phyloP scores from a whole-genome alignment of 2,797 vertebrate genomes.

The Paramormyrops hopkinsi region DNA sequence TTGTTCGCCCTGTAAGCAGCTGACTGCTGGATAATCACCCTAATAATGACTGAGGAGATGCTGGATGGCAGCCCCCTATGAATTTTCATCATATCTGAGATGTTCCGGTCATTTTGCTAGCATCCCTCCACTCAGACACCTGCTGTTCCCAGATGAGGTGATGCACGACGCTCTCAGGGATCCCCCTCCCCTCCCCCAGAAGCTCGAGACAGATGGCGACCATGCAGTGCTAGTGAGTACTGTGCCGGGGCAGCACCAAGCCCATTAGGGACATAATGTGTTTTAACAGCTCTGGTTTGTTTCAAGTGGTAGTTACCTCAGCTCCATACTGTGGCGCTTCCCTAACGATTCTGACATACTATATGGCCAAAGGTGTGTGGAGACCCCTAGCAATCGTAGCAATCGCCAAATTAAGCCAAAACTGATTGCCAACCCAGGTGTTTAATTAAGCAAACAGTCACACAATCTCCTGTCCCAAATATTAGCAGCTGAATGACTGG shows the following conservation, averaged over 20 bases:
- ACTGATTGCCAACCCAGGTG: neutral
- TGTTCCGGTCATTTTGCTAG: conserved; percentile 1
- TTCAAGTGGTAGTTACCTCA: neutral
- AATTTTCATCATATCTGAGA: neutral
- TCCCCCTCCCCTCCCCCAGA: neutral
- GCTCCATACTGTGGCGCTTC: neutral
- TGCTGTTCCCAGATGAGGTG: conserved; percentile 14
- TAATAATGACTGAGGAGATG: conserved; percentile 6
- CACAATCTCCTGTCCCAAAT: neutral
- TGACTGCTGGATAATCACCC: conserved; percentile 6
- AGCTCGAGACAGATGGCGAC: neutral
- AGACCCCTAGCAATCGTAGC: neutral
- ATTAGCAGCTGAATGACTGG: neutral
- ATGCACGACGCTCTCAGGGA: neutral
- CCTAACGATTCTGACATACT: neutral
- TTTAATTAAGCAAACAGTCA: neutral
- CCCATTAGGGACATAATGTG: neutral
- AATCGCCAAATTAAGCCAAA: neutral
- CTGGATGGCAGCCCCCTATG: neutral
- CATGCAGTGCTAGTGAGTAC: neutral
- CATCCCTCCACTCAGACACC: neutral
- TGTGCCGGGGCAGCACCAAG: neutral
- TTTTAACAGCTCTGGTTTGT: neutral
- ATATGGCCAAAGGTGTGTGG: neutral
- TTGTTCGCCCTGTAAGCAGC: neutral